Evolutionary conservation across 2,888 invertebrate genomes (phyloP), one percentile per base, ranked within the genome.

Genomic region (Oligia latruncula): DNA sequence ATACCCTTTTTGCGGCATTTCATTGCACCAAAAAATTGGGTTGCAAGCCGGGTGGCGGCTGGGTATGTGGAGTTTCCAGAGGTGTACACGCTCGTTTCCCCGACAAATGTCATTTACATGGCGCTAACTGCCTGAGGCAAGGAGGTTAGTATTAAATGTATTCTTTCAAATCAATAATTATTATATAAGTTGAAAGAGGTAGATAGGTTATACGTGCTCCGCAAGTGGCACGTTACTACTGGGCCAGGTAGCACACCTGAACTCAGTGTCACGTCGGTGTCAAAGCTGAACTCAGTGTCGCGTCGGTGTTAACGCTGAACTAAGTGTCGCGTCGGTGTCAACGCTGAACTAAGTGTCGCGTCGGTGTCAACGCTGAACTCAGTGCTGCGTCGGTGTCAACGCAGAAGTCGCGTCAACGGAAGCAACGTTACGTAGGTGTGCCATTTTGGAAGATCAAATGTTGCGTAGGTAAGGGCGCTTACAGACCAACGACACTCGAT

Each of bases 31-130:
- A 23, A 29, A 55, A 13, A 40, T 17, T 0, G 17, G 0, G 0
- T 17, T 82, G 82, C 55, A 68, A 1, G 9, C 15, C 35, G 1
- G 82, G 82, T 13, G 76, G 80, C 1, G 82, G 82, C 23, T 67
- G 60, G 77, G 5, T 80, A 2, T 80, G 80, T 40, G 80, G 5
- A 1, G 0, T 3, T 0, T 11, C 11, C 0, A 0, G 2, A 0
- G 62, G 40, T 4, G 0, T 0, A 23, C 62, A 68, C 0, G 80
- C 40, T 6, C 4, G 6, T 15, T 80, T 80, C 17, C 46, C 23
- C 3, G 80, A 80, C 15, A 9, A 6, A 29, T 82, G 80, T 29
- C 55, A 76, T 15, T 15, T 82, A 0, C 40, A 76, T 49, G 83
- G 83, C 4, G 68, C 29, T 23, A 80, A 80, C 40, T 80, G 80